A percentile compares a stretch with the other conserved stretches of the same genome.
phyloP scores from a whole-genome alignment of 2,113 vertebrate species.

The Pagrus major region DNA sequence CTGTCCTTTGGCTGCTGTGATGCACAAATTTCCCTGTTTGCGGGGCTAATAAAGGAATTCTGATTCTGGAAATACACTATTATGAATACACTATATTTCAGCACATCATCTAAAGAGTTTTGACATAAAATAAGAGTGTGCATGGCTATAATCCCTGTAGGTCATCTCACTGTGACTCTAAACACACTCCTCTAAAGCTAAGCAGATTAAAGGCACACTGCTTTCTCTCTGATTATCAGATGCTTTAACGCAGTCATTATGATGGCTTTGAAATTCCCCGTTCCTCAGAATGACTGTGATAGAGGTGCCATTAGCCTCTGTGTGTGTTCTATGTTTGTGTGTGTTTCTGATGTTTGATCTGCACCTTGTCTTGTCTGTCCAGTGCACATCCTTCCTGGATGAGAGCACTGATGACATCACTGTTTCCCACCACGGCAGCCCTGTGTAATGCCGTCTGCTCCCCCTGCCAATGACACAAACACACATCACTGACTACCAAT shows the following conservation, averaged over 20 bases:
- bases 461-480: constrained; percentile 82
- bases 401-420: constrained; percentile 89
- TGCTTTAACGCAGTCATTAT: constrained; percentile 23
- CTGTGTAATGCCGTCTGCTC: constrained; percentile 96
- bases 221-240: constrained; percentile 30
- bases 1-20: no score
- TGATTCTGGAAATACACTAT: no score
- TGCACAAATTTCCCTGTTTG: no score
- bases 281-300: not conserved
- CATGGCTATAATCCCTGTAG: not conserved
- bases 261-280: constrained; percentile 1
- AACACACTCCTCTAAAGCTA: constrained; percentile 1
- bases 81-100: not conserved
- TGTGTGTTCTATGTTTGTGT: constrained; percentile 22
- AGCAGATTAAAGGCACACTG: constrained; percentile 36
- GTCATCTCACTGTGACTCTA: not conserved
- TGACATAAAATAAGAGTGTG: not conserved
- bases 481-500: not conserved
- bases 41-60: no score
- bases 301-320: not conserved
- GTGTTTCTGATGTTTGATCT: not conserved
- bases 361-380: constrained; percentile 97
- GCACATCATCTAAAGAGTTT: not conserved
- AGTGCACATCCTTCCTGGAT: constrained; percentile 94
- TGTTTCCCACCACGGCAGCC: constrained; percentile 93